Percentiles rank a stretch among this genome's conserved stretches.
Conservation (phyloP, 1,140 invertebrate species). For the Archivesica marissinica region DNA sequence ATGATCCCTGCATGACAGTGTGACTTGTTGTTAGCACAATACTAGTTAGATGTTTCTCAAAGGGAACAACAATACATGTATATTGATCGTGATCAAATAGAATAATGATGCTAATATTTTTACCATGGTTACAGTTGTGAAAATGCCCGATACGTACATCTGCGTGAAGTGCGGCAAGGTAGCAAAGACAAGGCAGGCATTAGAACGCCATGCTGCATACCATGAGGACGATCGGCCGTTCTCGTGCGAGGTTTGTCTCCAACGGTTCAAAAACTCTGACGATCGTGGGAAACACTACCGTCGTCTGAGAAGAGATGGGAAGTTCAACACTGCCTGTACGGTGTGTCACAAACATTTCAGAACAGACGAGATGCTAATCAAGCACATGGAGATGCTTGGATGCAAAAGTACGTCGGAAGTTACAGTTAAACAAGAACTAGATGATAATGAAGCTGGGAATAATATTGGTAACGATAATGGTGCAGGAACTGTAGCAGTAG, state of each 20-base stretch:
- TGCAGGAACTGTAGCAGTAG: not conserved
- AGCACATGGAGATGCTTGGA: conserved; percentile 52
- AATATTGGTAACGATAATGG: not conserved
- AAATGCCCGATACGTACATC: conserved; percentile 42
- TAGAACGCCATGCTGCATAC: conserved; percentile 54
- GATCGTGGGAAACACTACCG: conserved; percentile 59
- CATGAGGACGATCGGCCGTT: conserved; percentile 53
- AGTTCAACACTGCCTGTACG: conserved; percentile 37
- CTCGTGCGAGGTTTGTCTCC: conserved; percentile 50
- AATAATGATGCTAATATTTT: too few relatives aligned
- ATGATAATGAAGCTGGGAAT: not conserved
- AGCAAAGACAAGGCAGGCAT: conserved; percentile 52
- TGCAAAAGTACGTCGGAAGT: not conserved
- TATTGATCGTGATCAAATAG: too few relatives aligned
- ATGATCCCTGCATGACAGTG: too few relatives aligned
- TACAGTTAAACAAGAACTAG: not conserved
- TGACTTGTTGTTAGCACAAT: too few relatives aligned
- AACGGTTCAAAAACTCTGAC: conserved; percentile 55
- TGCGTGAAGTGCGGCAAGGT: conserved; percentile 57
- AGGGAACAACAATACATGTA: too few relatives aligned
- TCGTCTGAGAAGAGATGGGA: conserved; percentile 39
- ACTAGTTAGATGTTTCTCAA: too few relatives aligned
- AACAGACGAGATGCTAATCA: conserved; percentile 16
- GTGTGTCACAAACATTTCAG: conserved; percentile 61
- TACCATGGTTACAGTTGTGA: too few relatives aligned